A percentile compares a stretch with the other conserved stretches of the same genome.
These are phyloP conservation scores for Pangasius larnaudii DNA, from an alignment of 2,797 vertebrate species.

Conservation along the genomic window DNA sequence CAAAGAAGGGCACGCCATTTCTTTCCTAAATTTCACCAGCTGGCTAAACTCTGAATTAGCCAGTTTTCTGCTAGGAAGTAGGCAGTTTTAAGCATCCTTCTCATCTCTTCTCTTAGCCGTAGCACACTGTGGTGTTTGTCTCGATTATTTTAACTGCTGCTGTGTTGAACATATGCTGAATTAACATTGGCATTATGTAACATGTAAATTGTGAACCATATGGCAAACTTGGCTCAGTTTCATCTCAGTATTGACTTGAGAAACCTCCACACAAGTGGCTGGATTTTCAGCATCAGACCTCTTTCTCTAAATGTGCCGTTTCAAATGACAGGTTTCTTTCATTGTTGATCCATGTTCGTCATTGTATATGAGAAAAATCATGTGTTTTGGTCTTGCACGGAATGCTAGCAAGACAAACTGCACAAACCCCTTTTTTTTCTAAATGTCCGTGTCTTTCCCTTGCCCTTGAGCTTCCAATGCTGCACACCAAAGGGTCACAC, in stretches of 20 bases:
- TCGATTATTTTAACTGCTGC: not conserved
- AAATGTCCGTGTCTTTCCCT: not conserved
- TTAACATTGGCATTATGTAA: not conserved
- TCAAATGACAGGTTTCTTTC: not conserved
- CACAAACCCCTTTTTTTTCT: too few relatives aligned
- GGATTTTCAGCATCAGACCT: not conserved
- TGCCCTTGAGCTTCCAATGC: not conserved
- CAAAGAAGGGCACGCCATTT: not conserved
- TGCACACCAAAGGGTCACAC: not conserved
- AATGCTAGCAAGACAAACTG: not conserved
- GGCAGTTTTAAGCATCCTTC: not conserved
- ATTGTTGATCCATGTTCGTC: not conserved
- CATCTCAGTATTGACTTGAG: not conserved
- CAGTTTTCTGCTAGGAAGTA: not conserved
- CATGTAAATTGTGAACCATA: not conserved
- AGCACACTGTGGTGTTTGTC: not conserved
- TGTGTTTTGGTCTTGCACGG: not conserved
- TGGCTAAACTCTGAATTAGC: not conserved
- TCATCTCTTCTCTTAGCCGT: not conserved
- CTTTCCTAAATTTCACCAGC: not conserved
- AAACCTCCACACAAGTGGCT: not conserved
- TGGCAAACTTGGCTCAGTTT: not conserved
- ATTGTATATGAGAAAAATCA: not conserved
- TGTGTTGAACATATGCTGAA: not conserved
- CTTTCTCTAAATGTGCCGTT: not conserved